Conservation (phyloP, 2,888 invertebrate genomes). For the Diloba caeruleocephala region DNA sequence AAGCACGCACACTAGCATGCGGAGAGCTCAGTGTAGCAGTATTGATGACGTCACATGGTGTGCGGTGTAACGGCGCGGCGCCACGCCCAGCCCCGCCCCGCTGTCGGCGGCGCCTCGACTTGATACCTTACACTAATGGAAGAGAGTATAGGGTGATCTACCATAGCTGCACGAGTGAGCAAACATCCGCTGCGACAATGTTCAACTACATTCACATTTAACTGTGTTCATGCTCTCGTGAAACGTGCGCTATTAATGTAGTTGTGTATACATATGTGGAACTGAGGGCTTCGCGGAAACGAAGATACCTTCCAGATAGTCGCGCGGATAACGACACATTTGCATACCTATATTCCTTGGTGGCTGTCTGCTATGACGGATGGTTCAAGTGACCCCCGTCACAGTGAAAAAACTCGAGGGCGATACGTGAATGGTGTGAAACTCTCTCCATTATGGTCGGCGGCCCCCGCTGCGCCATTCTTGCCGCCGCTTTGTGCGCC, state of each 20-base stretch:
- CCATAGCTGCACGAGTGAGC: slow-evolving; percentile 17
- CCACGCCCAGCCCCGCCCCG: slow-evolving; percentile 84
- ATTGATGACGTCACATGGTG: slow-evolving; percentile 65
- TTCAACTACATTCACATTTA: not conserved
- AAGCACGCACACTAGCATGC: slow-evolving; percentile 29
- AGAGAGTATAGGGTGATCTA: slow-evolving; percentile 18
- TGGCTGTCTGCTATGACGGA: slow-evolving; percentile 68
- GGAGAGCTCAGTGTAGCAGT: slow-evolving; percentile 27
- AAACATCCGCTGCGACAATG: slow-evolving; percentile 13
- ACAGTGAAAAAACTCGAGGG: slow-evolving; percentile 69
- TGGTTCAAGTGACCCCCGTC: slow-evolving; percentile 75
- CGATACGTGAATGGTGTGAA: slow-evolving; percentile 80
- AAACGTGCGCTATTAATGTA: not conserved
- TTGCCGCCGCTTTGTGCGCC: slow-evolving; percentile 71
- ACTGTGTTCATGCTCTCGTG: not conserved
- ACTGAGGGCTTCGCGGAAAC: slow-evolving; percentile 22
- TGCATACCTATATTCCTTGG: slow-evolving; percentile 61
- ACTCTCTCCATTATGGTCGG: slow-evolving; percentile 72
- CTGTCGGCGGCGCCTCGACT: slow-evolving; percentile 57
- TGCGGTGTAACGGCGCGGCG: slow-evolving; percentile 58
- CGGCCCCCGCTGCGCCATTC: slow-evolving; percentile 80
- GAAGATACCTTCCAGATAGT: slow-evolving; percentile 18
- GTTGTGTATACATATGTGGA: not conserved
- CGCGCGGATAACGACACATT: slow-evolving; percentile 50
- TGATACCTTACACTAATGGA: slow-evolving; percentile 30